Evolutionary conservation across 2,888 invertebrate genomes (phyloP).

Genomic region (Oscheius sp.): DNA sequence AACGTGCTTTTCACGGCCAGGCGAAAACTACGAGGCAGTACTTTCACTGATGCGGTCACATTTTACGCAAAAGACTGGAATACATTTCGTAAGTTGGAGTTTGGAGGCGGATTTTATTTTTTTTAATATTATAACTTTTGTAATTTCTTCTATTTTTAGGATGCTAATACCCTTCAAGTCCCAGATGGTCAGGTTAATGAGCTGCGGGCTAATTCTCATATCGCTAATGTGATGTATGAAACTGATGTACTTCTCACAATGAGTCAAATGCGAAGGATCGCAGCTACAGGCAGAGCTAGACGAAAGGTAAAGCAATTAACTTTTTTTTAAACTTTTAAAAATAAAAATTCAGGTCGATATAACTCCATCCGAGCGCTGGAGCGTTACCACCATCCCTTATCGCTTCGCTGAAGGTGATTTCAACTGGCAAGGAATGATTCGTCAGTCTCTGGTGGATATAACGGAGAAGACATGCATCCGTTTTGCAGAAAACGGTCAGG

Average conservation of each 20-base stretch:
- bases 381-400: slow-evolving; percentile 38
- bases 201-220: slow-evolving; percentile 36
- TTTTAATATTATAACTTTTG: no score
- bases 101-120: no score
- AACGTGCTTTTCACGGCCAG: slow-evolving; percentile 41
- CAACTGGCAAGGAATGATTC: slow-evolving; percentile 53
- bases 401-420: slow-evolving; percentile 48
- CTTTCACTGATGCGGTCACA: slow-evolving; percentile 39
- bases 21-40: slow-evolving; percentile 52
- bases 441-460: slow-evolving; percentile 54
- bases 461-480: slow-evolving; percentile 61
- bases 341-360: slow-evolving; percentile 28
- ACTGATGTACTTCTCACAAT: slow-evolving; percentile 31
- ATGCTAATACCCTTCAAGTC: slow-evolving; percentile 3
- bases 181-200: slow-evolving; percentile 33
- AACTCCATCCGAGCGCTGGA: slow-evolving; percentile 34
- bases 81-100: slow-evolving; percentile 23
- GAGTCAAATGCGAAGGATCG: slow-evolving; percentile 12
- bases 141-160: neutral
- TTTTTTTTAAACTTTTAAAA: neutral
- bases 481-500: slow-evolving; percentile 47
- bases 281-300: slow-evolving; percentile 2
- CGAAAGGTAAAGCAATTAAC: slow-evolving; percentile 13
- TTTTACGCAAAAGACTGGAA: slow-evolving; percentile 40
- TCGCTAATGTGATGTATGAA: slow-evolving; percentile 44